A percentile compares a stretch with the other conserved stretches of the same genome.
Evolutionary conservation across 2,113 vertebrate species (phyloP).

Genomic region (Brachyhypopomus occidentalis): DNA sequence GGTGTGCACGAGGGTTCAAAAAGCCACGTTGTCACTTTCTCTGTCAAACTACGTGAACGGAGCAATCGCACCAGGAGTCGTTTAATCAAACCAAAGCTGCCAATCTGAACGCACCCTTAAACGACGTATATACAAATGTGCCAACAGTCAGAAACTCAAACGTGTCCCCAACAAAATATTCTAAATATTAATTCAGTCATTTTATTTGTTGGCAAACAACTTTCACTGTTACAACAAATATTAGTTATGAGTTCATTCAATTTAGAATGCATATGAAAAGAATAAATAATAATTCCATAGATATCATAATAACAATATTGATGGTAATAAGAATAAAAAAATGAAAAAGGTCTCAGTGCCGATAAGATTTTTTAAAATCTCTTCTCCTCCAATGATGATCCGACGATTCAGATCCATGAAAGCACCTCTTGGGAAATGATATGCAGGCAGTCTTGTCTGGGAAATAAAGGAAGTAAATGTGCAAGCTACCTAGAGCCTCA

Average conservation of each 20-base stretch:
- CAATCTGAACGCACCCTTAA: no score
- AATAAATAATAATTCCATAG: slow-evolving; percentile 91
- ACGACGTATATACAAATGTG: neutral
- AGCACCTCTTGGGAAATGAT: slow-evolving; percentile 48
- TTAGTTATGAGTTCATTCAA: slow-evolving; percentile 99
- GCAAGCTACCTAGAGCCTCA: slow-evolving; percentile 54
- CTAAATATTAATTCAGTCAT: slow-evolving; percentile 93
- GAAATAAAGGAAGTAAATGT: slow-evolving; percentile 48
- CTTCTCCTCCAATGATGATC: slow-evolving; percentile 10
- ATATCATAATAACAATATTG: slow-evolving; percentile 76
- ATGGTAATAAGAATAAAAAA: slow-evolving; percentile 39
- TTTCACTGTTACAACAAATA: slow-evolving; percentile 99
- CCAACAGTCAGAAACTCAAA: slow-evolving; percentile 53
- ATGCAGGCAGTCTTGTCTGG: slow-evolving; percentile 37
- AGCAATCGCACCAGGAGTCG: no score
- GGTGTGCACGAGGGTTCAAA: no score
- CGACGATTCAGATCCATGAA: slow-evolving; percentile 41
- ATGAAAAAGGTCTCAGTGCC: slow-evolving; percentile 54
- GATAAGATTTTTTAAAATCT: slow-evolving; percentile 35
- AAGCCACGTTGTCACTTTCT: no score
- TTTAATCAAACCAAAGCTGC: no score
- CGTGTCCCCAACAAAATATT: slow-evolving; percentile 67
- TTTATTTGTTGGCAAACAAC: slow-evolving; percentile 99
- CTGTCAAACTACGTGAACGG: no score
- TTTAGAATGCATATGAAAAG: slow-evolving; percentile 96